Conservation (phyloP, 2,113 vertebrate species). For the Tyto alba region DNA sequence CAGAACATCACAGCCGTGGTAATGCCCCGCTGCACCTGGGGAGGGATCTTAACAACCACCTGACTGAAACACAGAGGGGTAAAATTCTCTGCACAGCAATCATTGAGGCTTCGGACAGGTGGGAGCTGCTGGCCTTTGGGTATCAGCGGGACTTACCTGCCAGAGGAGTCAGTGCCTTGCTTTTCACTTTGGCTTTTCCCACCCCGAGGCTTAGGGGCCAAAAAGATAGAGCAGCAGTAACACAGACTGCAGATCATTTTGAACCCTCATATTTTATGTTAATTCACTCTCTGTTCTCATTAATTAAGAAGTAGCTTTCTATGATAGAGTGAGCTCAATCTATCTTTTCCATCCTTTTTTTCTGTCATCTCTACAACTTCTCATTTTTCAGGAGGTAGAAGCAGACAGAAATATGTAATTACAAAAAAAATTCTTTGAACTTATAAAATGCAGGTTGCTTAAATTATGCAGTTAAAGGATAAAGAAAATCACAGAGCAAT, state of each 20-base stretch:
- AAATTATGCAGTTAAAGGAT: constrained; percentile 61
- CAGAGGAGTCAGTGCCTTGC: background rate
- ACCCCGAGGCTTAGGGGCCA: background rate
- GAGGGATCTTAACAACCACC: background rate
- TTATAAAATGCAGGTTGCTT: constrained; percentile 56
- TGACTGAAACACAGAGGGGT: background rate
- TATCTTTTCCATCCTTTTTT: background rate
- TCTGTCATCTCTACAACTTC: background rate
- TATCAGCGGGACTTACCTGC: background rate
- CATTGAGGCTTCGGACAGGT: background rate
- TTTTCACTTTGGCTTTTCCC: background rate
- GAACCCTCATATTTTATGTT: background rate
- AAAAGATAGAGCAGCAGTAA: background rate
- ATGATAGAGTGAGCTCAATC: background rate
- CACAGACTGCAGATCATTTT: background rate
- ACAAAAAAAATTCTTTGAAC: constrained; percentile 42
- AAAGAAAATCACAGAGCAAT: constrained; percentile 67
- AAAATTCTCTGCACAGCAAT: background rate
- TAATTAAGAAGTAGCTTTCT: background rate
- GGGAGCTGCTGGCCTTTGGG: background rate
- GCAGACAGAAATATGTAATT: constrained; percentile 35
- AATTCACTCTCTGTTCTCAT: background rate
- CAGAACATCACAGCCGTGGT: background rate
- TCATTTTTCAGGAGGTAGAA: constrained; percentile 40
- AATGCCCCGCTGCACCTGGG: background rate